phyloP scores from a whole-genome alignment of 2,113 vertebrate species.

The Hyaena hyaena region DNA sequence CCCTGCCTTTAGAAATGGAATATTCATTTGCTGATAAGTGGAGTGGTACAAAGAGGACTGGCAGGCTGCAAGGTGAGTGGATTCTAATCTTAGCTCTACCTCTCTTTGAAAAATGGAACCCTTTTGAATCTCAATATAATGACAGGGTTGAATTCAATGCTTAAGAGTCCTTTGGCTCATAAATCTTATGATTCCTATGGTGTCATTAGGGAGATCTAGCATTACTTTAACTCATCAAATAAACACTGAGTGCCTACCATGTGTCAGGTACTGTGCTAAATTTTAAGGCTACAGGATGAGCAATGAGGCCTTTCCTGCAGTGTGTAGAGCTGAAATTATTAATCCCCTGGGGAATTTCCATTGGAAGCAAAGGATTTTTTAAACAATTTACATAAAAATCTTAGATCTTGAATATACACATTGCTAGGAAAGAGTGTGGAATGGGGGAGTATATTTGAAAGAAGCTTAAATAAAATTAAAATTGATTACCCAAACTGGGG shows the following conservation, averaged over 20 bases:
- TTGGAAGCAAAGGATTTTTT: neutral
- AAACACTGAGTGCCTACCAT: neutral
- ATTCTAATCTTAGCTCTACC: neutral
- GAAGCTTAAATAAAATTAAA: slow-evolving; percentile 15
- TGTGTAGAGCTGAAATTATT: neutral
- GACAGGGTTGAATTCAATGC: neutral
- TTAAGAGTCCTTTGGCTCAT: neutral
- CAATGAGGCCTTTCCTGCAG: neutral
- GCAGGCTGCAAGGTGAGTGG: neutral
- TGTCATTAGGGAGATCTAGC: neutral
- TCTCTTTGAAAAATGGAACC: slow-evolving; percentile 1
- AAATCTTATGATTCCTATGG: neutral
- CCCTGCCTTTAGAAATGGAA: neutral
- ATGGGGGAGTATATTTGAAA: neutral
- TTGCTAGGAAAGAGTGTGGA: neutral
- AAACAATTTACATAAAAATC: neutral
- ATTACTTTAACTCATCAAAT: neutral
- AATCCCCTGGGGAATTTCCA: neutral
- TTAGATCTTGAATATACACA: neutral
- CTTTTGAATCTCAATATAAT: neutral
- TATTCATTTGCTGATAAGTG: slow-evolving; percentile 23
- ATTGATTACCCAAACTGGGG: neutral
- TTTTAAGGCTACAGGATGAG: neutral
- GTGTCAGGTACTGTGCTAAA: neutral
- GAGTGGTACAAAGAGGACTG: neutral